Evolutionary conservation across 2,113 vertebrate genomes (phyloP).

Genomic region (Cololabis saira): DNA sequence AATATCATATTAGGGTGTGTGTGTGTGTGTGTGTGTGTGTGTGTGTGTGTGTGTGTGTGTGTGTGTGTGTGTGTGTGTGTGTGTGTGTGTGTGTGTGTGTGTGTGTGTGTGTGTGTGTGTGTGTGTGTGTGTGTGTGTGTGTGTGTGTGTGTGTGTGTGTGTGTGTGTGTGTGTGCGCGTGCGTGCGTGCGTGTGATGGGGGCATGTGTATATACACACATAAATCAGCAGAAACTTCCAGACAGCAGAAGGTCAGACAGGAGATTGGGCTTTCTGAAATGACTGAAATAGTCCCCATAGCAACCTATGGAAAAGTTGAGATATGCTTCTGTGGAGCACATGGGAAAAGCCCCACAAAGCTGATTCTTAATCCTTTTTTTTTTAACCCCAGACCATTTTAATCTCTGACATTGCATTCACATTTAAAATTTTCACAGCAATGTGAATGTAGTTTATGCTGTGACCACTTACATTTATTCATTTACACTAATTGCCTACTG

Average conservation of each 20-base stretch:
- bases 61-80: background rate
- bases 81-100: slow-evolving; percentile 7
- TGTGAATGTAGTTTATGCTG: slow-evolving; percentile 54
- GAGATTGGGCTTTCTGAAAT: slow-evolving; percentile 72
- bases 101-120: slow-evolving; percentile 15
- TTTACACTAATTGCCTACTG: slow-evolving; percentile 65
- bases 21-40: slow-evolving; percentile 18
- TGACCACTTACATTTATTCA: slow-evolving; percentile 61
- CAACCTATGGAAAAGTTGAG: slow-evolving; percentile 52
- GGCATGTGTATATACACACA: no score
- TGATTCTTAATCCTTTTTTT: slow-evolving; percentile 67
- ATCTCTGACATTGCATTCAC: slow-evolving; percentile 72
- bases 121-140: no score
- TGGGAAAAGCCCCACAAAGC: slow-evolving; percentile 75
- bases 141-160: slow-evolving; percentile 1
- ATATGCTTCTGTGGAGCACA: slow-evolving; percentile 64
- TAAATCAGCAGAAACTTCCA: slow-evolving; percentile 65
- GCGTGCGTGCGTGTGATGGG: background rate
- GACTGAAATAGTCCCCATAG: slow-evolving; percentile 61
- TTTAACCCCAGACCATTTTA: slow-evolving; percentile 53
- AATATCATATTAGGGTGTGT: slow-evolving; percentile 31
- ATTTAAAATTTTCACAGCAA: slow-evolving; percentile 61
- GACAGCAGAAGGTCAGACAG: slow-evolving; percentile 70
- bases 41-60: background rate
- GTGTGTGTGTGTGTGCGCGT: slow-evolving; percentile 18